Evolutionary conservation across 2,797 vertebrate genomes (phyloP).

Genomic region (Melanogrammus aeglefinus): DNA sequence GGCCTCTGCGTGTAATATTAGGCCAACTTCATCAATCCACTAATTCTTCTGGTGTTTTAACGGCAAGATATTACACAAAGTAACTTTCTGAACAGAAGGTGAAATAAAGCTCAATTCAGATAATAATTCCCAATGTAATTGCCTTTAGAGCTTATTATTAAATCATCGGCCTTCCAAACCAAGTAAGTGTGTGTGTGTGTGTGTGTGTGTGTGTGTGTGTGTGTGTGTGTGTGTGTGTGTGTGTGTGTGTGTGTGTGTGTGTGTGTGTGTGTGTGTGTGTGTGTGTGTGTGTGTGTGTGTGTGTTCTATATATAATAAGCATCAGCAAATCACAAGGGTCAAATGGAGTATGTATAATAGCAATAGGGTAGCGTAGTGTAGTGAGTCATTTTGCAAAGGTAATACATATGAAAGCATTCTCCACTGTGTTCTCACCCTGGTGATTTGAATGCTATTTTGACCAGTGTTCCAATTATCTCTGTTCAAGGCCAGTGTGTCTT

Average conservation of each 20-base stretch:
- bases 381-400: neutral
- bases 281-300: neutral
- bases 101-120: neutral
- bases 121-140: neutral
- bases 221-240: neutral
- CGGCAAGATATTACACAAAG: too few relatives aligned
- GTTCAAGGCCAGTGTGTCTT: constrained; percentile 54
- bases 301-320: neutral
- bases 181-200: neutral
- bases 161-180: neutral
- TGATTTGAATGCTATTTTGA: constrained; percentile 75
- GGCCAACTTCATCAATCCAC: neutral
- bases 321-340: neutral
- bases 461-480: constrained; percentile 64
- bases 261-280: neutral
- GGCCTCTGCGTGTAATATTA: constrained; percentile 54
- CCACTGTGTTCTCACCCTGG: constrained; percentile 59
- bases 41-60: too few relatives aligned
- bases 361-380: neutral
- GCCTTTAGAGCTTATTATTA: neutral
- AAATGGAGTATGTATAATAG: neutral
- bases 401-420: constrained; percentile 39
- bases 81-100: too few relatives aligned
- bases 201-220: neutral
- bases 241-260: neutral